These are phyloP conservation scores for Serilophus lunatus DNA, from an alignment of 2,113 vertebrate species.

Conservation along the genomic window DNA sequence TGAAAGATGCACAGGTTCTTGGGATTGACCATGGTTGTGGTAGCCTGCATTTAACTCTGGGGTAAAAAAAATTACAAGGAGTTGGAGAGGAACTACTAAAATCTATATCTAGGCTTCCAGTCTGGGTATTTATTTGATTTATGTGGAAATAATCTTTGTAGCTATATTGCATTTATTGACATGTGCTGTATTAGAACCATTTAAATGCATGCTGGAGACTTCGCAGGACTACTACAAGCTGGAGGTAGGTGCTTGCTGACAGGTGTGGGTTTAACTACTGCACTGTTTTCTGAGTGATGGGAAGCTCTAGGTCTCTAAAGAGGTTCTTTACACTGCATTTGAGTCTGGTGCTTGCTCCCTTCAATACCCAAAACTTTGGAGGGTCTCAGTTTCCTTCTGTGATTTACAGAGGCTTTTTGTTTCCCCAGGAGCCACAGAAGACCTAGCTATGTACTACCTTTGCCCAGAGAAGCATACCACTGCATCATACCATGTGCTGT, in stretches of 20 bases:
- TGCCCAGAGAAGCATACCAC: accelerated
- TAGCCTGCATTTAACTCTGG: background rate
- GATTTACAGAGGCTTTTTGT: background rate
- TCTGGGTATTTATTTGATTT: background rate
- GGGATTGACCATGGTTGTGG: background rate
- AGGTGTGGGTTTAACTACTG: background rate
- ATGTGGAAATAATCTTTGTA: background rate
- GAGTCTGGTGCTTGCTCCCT: background rate
- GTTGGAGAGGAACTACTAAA: background rate
- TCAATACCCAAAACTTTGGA: background rate
- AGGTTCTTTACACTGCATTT: background rate
- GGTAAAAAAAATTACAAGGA: background rate
- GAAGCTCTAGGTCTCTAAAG: background rate
- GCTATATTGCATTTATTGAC: background rate
- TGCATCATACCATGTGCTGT: background rate
- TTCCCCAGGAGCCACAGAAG: background rate
- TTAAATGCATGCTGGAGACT: background rate
- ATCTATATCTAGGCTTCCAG: background rate
- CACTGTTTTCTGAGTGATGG: background rate
- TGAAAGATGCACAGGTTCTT: background rate
- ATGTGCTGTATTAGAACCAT: background rate
- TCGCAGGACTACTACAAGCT: background rate
- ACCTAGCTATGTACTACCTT: background rate
- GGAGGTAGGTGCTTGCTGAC: background rate
- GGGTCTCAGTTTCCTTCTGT: background rate